phyloP scores from a whole-genome alignment of 2,888 invertebrate species.

The Hirtodrosophila duncani region DNA sequence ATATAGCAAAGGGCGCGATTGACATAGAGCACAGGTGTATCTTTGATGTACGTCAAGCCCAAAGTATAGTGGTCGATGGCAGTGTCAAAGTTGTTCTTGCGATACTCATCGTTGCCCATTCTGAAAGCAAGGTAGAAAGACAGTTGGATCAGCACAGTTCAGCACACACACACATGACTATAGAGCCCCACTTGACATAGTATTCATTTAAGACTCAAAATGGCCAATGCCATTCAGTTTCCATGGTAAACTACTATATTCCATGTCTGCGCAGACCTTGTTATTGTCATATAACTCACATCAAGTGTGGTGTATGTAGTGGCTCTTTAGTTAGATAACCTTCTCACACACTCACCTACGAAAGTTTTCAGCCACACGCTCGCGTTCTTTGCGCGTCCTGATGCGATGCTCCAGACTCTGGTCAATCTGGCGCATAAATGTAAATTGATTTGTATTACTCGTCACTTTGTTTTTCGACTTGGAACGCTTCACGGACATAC shows the following conservation, averaged over 20 bases:
- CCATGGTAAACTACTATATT: too few relatives aligned
- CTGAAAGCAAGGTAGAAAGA: slow-evolving; percentile 1
- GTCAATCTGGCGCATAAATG: slow-evolving; percentile 44
- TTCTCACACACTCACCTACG: slow-evolving; percentile 26
- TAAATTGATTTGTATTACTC: slow-evolving; percentile 18
- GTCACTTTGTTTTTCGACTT: not conserved
- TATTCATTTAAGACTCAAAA: too few relatives aligned
- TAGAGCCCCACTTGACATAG: too few relatives aligned
- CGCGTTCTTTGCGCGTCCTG: slow-evolving; percentile 15
- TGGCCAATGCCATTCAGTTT: too few relatives aligned
- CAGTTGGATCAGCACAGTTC: too few relatives aligned
- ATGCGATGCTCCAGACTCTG: slow-evolving; percentile 7
- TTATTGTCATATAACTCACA: too few relatives aligned
- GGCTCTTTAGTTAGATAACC: not conserved
- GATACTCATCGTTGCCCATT: slow-evolving; percentile 41
- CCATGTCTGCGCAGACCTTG: too few relatives aligned
- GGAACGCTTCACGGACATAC: not conserved
- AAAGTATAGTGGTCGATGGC: slow-evolving; percentile 38
- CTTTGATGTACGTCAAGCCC: slow-evolving; percentile 34
- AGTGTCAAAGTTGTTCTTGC: slow-evolving; percentile 14
- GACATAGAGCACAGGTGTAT: slow-evolving; percentile 51
- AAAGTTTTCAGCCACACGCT: slow-evolving; percentile 35
- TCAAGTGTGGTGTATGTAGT: too few relatives aligned
- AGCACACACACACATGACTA: too few relatives aligned
- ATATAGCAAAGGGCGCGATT: slow-evolving; percentile 50